Percentiles rank a stretch among this genome's conserved stretches.
Conservation (phyloP, 2,888 invertebrate genomes). For the Steromphala cineraria region DNA sequence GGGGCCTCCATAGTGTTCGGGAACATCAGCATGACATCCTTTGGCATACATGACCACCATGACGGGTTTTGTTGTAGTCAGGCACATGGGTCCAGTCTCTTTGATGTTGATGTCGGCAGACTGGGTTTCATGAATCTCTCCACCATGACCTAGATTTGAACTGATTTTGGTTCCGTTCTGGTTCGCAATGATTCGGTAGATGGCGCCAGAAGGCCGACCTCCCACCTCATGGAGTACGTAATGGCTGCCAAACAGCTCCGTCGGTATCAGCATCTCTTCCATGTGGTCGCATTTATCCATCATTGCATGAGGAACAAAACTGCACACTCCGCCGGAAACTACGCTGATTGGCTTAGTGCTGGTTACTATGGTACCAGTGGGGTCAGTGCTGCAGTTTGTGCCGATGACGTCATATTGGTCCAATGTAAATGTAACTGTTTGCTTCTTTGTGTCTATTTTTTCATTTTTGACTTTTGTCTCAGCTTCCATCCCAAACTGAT, state of each 20-base stretch:
- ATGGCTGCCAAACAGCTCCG: neutral
- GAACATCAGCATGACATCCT: neutral
- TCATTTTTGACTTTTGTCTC: too few relatives aligned
- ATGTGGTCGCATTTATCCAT: conserved; percentile 1
- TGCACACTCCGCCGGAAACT: conserved; percentile 1
- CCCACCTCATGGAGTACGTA: neutral
- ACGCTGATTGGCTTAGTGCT: conserved; percentile 2
- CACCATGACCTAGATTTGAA: neutral
- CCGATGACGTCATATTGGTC: neutral
- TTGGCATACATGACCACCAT: conserved; percentile 6
- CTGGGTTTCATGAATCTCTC: neutral
- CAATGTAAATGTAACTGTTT: neutral
- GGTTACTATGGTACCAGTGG: neutral
- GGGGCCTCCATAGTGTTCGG: neutral
- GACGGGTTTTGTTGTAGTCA: neutral
- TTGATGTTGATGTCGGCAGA: conserved; percentile 1
- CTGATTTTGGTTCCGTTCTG: neutral
- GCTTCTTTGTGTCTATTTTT: too few relatives aligned
- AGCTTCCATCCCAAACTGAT: neutral
- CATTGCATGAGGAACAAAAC: neutral
- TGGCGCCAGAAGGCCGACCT: conserved; percentile 11
- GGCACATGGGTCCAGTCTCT: neutral
- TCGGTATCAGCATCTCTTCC: conserved; percentile 5
- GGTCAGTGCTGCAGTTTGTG: neutral
- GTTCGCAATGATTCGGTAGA: neutral